Percentiles rank a stretch among this genome's conserved stretches.
These are phyloP conservation scores for Dryocosmus kuriphilus DNA, from an alignment of 2,888 invertebrate genomes.

Conservation along the genomic window DNA sequence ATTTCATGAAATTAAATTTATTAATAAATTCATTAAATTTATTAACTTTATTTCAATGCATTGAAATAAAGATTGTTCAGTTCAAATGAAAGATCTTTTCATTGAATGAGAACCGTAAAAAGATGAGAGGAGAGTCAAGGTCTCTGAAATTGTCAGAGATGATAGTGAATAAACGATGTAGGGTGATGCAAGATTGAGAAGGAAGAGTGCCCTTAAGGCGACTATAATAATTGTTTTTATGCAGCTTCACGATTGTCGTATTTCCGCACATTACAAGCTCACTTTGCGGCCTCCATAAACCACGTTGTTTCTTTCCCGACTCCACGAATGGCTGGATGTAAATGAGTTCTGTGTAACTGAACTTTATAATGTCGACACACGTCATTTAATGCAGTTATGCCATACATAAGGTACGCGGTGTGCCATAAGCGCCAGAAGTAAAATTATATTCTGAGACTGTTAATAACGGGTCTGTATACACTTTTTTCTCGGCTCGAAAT, in stretches of 20 bases:
- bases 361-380: not conserved
- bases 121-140: not conserved
- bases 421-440: not conserved
- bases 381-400: not conserved
- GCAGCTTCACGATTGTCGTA: not conserved
- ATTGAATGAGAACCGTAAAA: not conserved
- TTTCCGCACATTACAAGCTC: not conserved
- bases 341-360: not conserved
- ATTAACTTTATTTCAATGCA: too few species aligned
- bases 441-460: not conserved
- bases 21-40: too few species aligned
- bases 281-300: not conserved
- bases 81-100: not conserved
- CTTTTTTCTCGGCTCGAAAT: not conserved
- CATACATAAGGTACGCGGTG: not conserved
- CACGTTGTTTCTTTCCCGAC: not conserved
- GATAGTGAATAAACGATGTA: not conserved
- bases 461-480: not conserved
- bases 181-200: too few species aligned
- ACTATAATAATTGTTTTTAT: not conserved
- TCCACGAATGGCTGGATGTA: not conserved
- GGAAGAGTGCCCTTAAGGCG: not conserved
- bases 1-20: too few species aligned
- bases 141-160: not conserved
- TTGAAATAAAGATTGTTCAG: too few species aligned